phyloP scores from a whole-genome alignment of 2,797 vertebrate genomes.

The Lycodopsis pacificus region DNA sequence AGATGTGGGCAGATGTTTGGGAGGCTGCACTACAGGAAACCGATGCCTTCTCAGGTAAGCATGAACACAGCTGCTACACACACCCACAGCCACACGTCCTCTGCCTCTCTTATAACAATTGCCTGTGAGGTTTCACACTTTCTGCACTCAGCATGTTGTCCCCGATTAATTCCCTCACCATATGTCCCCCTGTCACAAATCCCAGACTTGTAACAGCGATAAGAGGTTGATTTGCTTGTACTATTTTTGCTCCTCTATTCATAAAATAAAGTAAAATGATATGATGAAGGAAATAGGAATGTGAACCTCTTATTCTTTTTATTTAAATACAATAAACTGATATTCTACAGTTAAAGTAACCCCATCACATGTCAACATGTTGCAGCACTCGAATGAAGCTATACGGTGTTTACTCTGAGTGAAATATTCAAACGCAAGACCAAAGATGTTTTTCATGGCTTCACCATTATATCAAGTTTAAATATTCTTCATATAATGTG shows the following conservation, averaged over 20 bases:
- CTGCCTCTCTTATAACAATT: conserved; percentile 53
- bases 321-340: not conserved
- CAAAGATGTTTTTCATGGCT: not conserved
- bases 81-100: conserved; percentile 38
- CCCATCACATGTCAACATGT: not conserved
- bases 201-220: not conserved
- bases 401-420: not conserved
- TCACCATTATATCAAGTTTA: not conserved
- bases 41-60: conserved; percentile 88
- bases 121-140: conserved; percentile 70
- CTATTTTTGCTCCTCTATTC: not conserved
- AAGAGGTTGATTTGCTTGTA: not conserved
- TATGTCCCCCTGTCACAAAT: conserved; percentile 43
- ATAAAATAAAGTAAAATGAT: not conserved
- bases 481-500: not conserved
- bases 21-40: conserved; percentile 87
- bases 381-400: not conserved
- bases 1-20: conserved; percentile 90
- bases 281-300: not conserved
- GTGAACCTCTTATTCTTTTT: not conserved
- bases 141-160: conserved; percentile 32
- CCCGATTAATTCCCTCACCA: conserved; percentile 42
- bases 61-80: conserved; percentile 77
- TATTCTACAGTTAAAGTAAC: not conserved
- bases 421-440: not conserved